These are phyloP conservation scores for Myripristis murdjan DNA, from an alignment of 2,797 vertebrate species.

Conservation along the genomic window DNA sequence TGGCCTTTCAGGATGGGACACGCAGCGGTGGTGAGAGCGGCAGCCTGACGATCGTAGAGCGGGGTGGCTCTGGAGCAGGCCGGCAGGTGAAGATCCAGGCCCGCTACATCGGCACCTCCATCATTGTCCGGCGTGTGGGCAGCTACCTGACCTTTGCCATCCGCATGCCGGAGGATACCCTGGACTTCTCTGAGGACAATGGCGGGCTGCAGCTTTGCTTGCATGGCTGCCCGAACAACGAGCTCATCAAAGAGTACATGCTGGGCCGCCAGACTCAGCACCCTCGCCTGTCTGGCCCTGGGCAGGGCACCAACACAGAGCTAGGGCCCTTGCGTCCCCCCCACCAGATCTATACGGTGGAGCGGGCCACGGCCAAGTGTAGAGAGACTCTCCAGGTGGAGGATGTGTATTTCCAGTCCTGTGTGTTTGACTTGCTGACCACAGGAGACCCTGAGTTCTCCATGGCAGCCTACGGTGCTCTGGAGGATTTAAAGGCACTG, in stretches of 20 bases:
- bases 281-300: conserved; percentile 54
- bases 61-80: conserved; percentile 73
- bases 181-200: conserved; percentile 83
- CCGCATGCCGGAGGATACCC: conserved; percentile 87
- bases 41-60: conserved; percentile 85
- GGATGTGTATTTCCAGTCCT: conserved; percentile 91
- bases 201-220: conserved; percentile 88
- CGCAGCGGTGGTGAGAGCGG: conserved; percentile 82
- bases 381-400: conserved; percentile 88
- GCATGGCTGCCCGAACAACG: conserved; percentile 87
- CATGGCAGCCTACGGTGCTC: conserved; percentile 87
- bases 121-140: conserved; percentile 87
- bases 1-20: conserved; percentile 88
- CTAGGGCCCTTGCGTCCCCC: conserved; percentile 75
- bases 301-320: conserved; percentile 62
- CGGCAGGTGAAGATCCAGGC: conserved; percentile 88
- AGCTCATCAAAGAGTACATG: conserved; percentile 89
- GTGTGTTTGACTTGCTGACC: conserved; percentile 90
- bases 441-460: conserved; percentile 89
- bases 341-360: conserved; percentile 84
- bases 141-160: conserved; percentile 91
- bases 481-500: conserved; percentile 89
- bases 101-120: conserved; percentile 87
- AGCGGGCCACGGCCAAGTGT: conserved; percentile 86
- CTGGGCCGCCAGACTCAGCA: conserved; percentile 80